phyloP scores from a whole-genome alignment of 2,888 invertebrate genomes.

The Tethea ocularis region DNA sequence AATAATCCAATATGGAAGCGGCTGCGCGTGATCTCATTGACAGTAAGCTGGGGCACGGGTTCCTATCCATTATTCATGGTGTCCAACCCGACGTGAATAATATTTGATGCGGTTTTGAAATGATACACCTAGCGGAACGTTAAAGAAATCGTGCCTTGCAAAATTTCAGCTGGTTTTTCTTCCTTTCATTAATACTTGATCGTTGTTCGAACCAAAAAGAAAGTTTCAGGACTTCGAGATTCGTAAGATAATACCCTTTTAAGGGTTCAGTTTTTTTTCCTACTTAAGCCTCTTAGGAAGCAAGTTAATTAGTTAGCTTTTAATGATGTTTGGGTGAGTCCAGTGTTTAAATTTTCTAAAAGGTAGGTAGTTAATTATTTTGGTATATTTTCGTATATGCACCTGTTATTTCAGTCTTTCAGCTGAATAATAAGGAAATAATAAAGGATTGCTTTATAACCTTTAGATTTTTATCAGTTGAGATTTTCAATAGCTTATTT shows the following conservation, averaged over 20 bases:
- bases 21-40: slow-evolving; percentile 77
- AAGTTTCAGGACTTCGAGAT: neutral
- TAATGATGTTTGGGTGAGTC: neutral
- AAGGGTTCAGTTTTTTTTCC: slow-evolving; percentile 4
- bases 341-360: neutral
- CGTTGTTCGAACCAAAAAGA: neutral
- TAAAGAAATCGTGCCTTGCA: slow-evolving; percentile 20
- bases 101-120: slow-evolving; percentile 56
- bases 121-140: slow-evolving; percentile 35
- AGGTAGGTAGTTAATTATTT: neutral
- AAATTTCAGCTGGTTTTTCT: slow-evolving; percentile 22
- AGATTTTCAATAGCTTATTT: neutral
- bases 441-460: neutral
- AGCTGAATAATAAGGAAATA: neutral
- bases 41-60: slow-evolving; percentile 67
- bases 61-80: slow-evolving; percentile 76
- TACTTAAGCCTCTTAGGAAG: neutral
- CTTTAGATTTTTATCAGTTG: neutral
- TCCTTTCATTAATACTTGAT: neutral
- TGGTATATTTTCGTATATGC: neutral
- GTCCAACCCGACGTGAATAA: slow-evolving; percentile 59
- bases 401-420: too few species aligned
- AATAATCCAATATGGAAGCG: slow-evolving; percentile 75
- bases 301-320: neutral
- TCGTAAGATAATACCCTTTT: neutral